Percentiles rank a stretch among this genome's conserved stretches.
These are phyloP conservation scores for Tragelaphus scriptus DNA, from an alignment of 2,113 vertebrate species.

Conservation along the genomic window DNA sequence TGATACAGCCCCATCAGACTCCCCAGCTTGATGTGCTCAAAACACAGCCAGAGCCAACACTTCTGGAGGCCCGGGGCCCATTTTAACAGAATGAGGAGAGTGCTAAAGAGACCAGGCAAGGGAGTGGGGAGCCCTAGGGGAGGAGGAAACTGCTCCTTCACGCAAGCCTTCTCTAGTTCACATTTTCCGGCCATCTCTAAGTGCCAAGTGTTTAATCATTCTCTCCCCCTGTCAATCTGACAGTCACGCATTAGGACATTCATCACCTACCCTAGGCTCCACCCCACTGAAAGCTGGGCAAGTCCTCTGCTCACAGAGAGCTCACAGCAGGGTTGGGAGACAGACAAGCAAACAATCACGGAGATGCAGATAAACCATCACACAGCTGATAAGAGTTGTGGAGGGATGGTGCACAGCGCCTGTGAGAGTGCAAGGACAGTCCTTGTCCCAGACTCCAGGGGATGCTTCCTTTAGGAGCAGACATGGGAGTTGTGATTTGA, in stretches of 20 bases:
- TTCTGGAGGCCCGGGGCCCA: too few relatives aligned
- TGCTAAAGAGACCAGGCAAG: neutral
- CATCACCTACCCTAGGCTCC: neutral
- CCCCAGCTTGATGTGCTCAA: neutral
- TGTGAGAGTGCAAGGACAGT: accelerated
- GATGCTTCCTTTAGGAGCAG: neutral
- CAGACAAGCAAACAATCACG: neutral
- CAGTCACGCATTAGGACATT: neutral
- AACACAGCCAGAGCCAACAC: neutral
- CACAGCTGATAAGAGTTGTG: neutral
- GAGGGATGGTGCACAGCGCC: neutral
- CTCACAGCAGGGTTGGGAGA: neutral
- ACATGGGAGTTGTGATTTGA: neutral
- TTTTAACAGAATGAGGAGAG: neutral
- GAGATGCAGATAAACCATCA: neutral
- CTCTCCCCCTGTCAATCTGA: neutral
- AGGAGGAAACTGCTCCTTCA: neutral
- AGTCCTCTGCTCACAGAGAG: neutral
- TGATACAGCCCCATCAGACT: too few relatives aligned
- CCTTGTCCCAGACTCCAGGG: neutral
- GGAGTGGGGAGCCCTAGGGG: neutral
- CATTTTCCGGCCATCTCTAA: neutral
- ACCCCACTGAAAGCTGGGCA: neutral
- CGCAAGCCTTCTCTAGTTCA: neutral
- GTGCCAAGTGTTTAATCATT: neutral